Conservation (phyloP, 2,113 vertebrate species). For the Ophthalmolycus amberensis region DNA sequence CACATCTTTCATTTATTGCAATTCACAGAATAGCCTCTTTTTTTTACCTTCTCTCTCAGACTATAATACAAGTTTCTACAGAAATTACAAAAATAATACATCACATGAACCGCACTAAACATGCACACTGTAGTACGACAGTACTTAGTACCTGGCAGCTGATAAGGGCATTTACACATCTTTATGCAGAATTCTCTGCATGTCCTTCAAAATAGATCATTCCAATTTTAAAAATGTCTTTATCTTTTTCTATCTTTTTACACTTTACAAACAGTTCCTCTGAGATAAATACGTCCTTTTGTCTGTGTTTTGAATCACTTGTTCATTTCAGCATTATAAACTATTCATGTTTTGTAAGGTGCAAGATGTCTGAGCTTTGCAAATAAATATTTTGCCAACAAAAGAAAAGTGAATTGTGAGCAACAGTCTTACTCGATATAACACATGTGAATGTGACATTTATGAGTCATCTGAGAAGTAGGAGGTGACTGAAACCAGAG, state of each 20-base stretch:
- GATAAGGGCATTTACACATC: slow-evolving; percentile 83
- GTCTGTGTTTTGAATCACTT: slow-evolving; percentile 46
- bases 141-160: slow-evolving; percentile 63
- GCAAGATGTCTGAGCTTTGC: slow-evolving; percentile 61
- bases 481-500: not conserved
- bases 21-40: slow-evolving; percentile 85
- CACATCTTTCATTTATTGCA: slow-evolving; percentile 78
- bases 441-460: slow-evolving; percentile 24
- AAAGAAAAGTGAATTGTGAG: slow-evolving; percentile 1
- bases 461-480: slow-evolving; percentile 19
- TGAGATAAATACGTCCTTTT: slow-evolving; percentile 70
- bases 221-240: slow-evolving; percentile 55
- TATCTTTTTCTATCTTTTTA: slow-evolving; percentile 78
- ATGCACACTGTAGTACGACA: slow-evolving; percentile 62
- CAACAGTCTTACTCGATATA: slow-evolving; percentile 1
- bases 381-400: slow-evolving; percentile 69
- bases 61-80: slow-evolving; percentile 89
- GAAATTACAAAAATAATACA: slow-evolving; percentile 79
- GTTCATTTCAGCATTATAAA: slow-evolving; percentile 52
- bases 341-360: slow-evolving; percentile 65
- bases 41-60: slow-evolving; percentile 53
- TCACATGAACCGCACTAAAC: slow-evolving; percentile 71
- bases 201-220: slow-evolving; percentile 80
- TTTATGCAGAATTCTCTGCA: slow-evolving; percentile 77
- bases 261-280: slow-evolving; percentile 80